phyloP scores from a whole-genome alignment of 2,113 vertebrate species.

The Scomber colias region DNA sequence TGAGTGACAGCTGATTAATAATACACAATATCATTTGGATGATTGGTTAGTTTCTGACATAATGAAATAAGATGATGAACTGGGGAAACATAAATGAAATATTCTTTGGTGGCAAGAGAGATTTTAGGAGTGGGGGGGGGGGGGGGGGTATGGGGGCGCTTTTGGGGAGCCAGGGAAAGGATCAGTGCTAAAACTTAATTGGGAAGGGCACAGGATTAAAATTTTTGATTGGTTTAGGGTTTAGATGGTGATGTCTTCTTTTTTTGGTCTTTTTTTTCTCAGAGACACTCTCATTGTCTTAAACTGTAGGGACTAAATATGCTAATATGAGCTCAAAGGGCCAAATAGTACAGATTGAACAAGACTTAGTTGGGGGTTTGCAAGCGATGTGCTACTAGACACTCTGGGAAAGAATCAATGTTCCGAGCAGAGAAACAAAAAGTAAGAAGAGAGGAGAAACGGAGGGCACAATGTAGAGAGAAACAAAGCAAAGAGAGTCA shows the following conservation, averaged over 20 bases:
- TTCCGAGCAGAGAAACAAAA: slow-evolving; percentile 6
- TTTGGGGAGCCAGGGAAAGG: slow-evolving; percentile 53
- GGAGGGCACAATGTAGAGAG: slow-evolving; percentile 5
- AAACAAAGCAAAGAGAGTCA: background rate
- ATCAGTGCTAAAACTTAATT: slow-evolving; percentile 76
- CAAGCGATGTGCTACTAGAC: background rate
- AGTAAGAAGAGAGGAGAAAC: background rate
- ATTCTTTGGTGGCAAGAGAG: slow-evolving; percentile 61
- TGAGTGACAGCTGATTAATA: slow-evolving; percentile 28
- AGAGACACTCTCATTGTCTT: slow-evolving; percentile 66
- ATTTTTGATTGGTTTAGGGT: slow-evolving; percentile 75
- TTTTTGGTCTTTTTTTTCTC: slow-evolving; percentile 36
- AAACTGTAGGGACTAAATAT: slow-evolving; percentile 61
- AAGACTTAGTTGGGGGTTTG: slow-evolving; percentile 25
- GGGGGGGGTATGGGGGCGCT: slow-evolving; percentile 42
- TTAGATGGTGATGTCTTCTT: slow-evolving; percentile 63
- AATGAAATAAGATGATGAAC: slow-evolving; percentile 60
- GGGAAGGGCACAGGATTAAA: slow-evolving; percentile 70
- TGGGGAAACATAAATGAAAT: slow-evolving; percentile 58
- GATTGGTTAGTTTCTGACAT: slow-evolving; percentile 61
- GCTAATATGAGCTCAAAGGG: slow-evolving; percentile 55
- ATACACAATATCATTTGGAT: slow-evolving; percentile 28
- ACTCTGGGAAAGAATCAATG: slow-evolving; percentile 22
- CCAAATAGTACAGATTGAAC: slow-evolving; percentile 4
- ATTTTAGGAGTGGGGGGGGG: slow-evolving; percentile 43